Evolutionary conservation across 2,113 vertebrate species (phyloP).

Genomic region (Phalacrocorax pelagicus): DNA sequence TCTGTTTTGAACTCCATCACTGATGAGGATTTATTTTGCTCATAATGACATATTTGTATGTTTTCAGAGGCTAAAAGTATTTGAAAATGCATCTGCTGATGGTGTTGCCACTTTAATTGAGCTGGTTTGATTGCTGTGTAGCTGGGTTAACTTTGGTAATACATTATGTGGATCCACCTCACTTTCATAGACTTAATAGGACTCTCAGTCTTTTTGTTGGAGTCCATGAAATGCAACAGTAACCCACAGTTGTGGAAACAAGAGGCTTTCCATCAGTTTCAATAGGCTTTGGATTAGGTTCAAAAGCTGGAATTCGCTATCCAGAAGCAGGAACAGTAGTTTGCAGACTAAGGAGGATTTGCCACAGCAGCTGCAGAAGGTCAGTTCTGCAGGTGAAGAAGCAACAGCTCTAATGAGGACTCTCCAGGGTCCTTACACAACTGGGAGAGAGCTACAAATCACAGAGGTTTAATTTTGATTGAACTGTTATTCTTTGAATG

Average conservation of each 20-base stretch:
- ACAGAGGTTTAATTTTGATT: not conserved
- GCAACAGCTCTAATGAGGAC: not conserved
- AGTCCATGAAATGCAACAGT: not conserved
- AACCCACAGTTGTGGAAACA: not conserved
- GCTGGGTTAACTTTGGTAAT: not conserved
- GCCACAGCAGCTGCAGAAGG: not conserved
- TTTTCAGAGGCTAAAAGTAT: slow-evolving; percentile 42
- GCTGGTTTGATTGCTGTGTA: slow-evolving; percentile 33
- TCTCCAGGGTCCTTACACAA: not conserved
- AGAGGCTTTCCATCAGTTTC: not conserved
- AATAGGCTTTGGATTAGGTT: not conserved
- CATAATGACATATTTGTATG: slow-evolving; percentile 48
- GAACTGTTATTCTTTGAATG: not conserved
- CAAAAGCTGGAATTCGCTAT: not conserved
- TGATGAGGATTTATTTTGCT: slow-evolving; percentile 50
- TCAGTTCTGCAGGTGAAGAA: not conserved
- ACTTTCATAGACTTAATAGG: not conserved
- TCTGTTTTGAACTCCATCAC: not conserved
- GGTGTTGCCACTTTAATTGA: slow-evolving; percentile 1
- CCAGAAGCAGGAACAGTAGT: not conserved
- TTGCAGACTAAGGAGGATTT: not conserved
- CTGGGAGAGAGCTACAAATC: not conserved
- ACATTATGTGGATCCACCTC: not conserved
- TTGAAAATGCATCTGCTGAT: slow-evolving; percentile 56
- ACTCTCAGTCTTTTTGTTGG: not conserved